phyloP scores from a whole-genome alignment of 2,797 vertebrate species.

The Urophycis tenuis region DNA sequence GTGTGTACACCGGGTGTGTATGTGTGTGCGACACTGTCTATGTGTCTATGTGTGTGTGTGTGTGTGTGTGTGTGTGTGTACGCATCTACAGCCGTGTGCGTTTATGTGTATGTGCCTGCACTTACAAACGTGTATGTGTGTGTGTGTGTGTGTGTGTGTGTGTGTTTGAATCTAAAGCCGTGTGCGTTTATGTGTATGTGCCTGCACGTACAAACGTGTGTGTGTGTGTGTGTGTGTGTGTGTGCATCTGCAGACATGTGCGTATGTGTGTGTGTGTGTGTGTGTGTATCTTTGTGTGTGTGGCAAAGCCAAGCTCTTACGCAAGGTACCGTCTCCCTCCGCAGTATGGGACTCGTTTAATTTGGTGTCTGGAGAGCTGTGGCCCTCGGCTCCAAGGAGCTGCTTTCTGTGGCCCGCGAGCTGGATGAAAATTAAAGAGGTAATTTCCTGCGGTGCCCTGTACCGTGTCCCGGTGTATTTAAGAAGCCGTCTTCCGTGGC shows the following conservation, averaged over 20 bases:
- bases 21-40: too few species aligned
- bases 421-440: not conserved
- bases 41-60: not conserved
- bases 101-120: not conserved
- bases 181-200: not conserved
- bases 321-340: not conserved
- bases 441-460: not conserved
- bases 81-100: not conserved
- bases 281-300: not conserved
- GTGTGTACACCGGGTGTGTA: too few species aligned
- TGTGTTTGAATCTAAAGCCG: too few species aligned
- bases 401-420: not conserved
- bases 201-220: not conserved
- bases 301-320: too few species aligned
- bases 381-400: not conserved
- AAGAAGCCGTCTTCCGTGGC: too few species aligned
- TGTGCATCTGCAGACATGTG: not conserved
- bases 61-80: too few species aligned
- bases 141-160: not conserved
- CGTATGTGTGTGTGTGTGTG: not conserved
- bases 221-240: not conserved
- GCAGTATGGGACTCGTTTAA: not conserved
- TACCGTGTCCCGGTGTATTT: not conserved
- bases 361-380: not conserved
- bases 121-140: not conserved